Base-by-base conservation (phyloP, 2,888 invertebrate species). In the Heteromurus nitidus region DNA sequence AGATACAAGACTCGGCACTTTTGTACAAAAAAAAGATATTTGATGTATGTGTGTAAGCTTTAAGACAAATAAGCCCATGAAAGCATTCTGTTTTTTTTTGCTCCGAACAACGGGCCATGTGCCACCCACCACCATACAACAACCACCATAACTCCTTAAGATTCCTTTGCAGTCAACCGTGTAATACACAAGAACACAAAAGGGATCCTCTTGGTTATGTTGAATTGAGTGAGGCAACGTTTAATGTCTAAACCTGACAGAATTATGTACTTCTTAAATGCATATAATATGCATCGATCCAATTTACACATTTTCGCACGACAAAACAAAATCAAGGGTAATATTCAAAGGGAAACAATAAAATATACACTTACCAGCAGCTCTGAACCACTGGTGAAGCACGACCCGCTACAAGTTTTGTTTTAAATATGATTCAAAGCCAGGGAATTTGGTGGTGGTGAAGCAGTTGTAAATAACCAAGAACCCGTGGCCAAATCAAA, bases 311-410 rank as follows among this genome's bases (percentile, higher is more conserved):
- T 64, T 62, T 50, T 65, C 13, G 13, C 22, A 50, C n/a, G 31
- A 26, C 30, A 69, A 44, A 58, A 53, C 42, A 36, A 68, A 76
- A 7, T 16, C 24, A 47, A 44, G 60, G 50, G 62, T 68, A 76
- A 76, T 68, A 68, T 62, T 36, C 16, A 18, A 44, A 36, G 11
- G 30, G 65, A 18, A 68, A 60, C 36, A 76, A 68, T 68, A 68
- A 69, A 68, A 68, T 42, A 20, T 76, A 68, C 50, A 11, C 50
- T 69, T 76, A 76, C 76, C 76, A 60, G 60, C 68, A 76, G 60
- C n/a, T n/a, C 68, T 68, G 68, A 50, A 75, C 75, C 55, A 44
- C 65, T 31, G 47, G 11, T 58, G 31, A 62, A 60, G 58, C 68
- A 50, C 60, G 58, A 67, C n/a, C n/a, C n/a, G 47, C 68, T 76